Percentiles rank a stretch among this genome's conserved stretches.
Evolutionary conservation across 2,888 invertebrate genomes (phyloP).

Genomic region (Acrocyrtus sp.): DNA sequence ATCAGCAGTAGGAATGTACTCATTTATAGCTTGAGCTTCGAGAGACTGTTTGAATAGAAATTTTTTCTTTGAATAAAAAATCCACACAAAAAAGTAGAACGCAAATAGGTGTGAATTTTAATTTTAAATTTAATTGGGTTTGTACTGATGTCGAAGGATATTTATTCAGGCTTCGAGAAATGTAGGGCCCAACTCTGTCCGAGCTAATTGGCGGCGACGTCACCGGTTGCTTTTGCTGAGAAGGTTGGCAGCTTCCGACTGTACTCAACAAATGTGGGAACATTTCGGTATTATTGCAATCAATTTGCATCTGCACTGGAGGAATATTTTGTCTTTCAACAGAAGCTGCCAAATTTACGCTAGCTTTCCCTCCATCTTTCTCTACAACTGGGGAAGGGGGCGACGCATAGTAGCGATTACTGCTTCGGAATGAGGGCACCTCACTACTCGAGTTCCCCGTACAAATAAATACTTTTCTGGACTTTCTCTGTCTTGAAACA

Average conservation of each 20-base stretch:
- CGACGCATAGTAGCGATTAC: not conserved
- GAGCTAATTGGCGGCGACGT: not conserved
- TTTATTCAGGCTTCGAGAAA: not conserved
- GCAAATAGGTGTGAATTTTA: no score
- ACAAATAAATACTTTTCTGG: slow-evolving; percentile 4
- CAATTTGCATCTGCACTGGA: not conserved
- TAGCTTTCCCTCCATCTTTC: not conserved
- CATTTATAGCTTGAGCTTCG: slow-evolving; percentile 36
- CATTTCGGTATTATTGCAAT: slow-evolving; percentile 41
- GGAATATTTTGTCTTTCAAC: not conserved
- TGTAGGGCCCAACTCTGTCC: not conserved
- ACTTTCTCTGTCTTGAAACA: slow-evolving; percentile 15
- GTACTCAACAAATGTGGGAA: slow-evolving; percentile 24
- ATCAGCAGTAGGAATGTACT: slow-evolving; percentile 34
- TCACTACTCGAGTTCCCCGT: not conserved
- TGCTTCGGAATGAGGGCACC: not conserved
- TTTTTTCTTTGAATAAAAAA: no score
- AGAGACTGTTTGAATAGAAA: slow-evolving; percentile 18
- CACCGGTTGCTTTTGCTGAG: not conserved
- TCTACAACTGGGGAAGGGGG: not conserved
- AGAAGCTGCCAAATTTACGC: not conserved
- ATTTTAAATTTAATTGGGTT: no score
- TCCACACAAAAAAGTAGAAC: no score
- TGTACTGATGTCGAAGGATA: not conserved
- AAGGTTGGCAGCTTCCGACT: not conserved